phyloP scores from a whole-genome alignment of 2,113 vertebrate genomes.

The Cyprinodon tularosa region DNA sequence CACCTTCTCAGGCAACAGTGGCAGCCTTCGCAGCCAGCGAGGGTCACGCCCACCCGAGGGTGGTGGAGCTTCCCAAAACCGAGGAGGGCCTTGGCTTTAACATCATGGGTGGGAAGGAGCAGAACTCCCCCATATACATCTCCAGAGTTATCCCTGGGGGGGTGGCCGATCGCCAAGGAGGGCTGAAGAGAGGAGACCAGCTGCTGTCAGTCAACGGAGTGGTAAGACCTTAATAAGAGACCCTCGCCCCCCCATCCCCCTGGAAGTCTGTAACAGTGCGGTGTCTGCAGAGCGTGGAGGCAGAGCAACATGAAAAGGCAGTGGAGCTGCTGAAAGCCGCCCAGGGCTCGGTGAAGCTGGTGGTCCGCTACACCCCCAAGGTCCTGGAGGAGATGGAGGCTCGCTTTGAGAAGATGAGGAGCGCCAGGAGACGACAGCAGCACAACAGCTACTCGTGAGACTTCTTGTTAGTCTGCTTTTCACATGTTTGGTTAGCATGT shows the following conservation, averaged over 20 bases:
- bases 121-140: constrained; percentile 94
- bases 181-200: constrained; percentile 92
- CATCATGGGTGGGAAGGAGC: constrained; percentile 95
- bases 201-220: constrained; percentile 92
- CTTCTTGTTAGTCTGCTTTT: neutral
- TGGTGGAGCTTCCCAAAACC: constrained; percentile 92
- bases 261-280: neutral
- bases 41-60: constrained; percentile 90
- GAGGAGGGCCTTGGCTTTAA: constrained; percentile 93
- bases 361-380: constrained; percentile 90
- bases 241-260: too few species aligned
- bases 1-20: constrained; percentile 85
- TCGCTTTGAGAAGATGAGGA: constrained; percentile 93
- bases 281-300: constrained; percentile 86
- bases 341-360: constrained; percentile 90
- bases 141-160: constrained; percentile 92
- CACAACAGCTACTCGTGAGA: constrained; percentile 93
- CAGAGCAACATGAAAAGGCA: constrained; percentile 91
- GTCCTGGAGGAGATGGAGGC: constrained; percentile 96
- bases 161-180: constrained; percentile 91
- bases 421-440: constrained; percentile 88
- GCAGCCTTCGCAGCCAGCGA: constrained; percentile 92
- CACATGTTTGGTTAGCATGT: neutral
- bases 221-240: constrained; percentile 75
- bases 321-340: constrained; percentile 92